Conservation (phyloP, 1,140 invertebrate species). For the Bathynomus jamesi region DNA sequence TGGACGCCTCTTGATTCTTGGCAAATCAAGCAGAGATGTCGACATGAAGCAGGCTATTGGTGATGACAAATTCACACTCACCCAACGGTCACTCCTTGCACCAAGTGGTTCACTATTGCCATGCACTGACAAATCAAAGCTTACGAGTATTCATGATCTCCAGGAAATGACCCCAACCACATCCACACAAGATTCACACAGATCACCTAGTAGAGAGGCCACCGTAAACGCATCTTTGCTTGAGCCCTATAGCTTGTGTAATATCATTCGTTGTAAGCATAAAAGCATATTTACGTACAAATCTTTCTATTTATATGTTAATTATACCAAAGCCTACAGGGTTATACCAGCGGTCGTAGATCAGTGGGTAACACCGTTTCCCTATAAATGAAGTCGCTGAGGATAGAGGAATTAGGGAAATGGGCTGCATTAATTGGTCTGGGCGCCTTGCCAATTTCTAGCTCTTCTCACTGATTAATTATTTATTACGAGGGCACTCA, state of each 20-base stretch:
- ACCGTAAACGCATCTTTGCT: background rate
- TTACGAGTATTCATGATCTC: background rate
- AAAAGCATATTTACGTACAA: too few relatives aligned
- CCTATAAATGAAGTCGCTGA: slow-evolving; percentile 2
- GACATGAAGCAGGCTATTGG: background rate
- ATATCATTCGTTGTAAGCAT: background rate
- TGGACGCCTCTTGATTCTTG: slow-evolving; percentile 7
- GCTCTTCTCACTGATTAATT: too few relatives aligned
- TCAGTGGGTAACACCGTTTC: background rate
- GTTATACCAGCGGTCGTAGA: background rate
- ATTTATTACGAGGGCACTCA: too few relatives aligned
- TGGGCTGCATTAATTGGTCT: too few relatives aligned
- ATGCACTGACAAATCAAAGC: background rate
- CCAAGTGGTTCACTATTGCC: background rate
- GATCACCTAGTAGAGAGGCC: too few relatives aligned
- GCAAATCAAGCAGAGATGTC: background rate
- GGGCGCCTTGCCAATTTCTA: too few relatives aligned
- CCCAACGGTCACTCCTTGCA: background rate
- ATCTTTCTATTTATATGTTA: background rate
- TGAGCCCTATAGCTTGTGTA: background rate
- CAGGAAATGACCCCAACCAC: background rate
- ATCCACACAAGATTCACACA: too few relatives aligned
- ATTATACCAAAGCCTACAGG: background rate
- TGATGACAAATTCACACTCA: slow-evolving; percentile 10
- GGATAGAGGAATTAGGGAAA: slow-evolving; percentile 6